These are phyloP conservation scores for Chymomyza caudatula DNA, from an alignment of 2,888 invertebrate species.

Conservation along the genomic window DNA sequence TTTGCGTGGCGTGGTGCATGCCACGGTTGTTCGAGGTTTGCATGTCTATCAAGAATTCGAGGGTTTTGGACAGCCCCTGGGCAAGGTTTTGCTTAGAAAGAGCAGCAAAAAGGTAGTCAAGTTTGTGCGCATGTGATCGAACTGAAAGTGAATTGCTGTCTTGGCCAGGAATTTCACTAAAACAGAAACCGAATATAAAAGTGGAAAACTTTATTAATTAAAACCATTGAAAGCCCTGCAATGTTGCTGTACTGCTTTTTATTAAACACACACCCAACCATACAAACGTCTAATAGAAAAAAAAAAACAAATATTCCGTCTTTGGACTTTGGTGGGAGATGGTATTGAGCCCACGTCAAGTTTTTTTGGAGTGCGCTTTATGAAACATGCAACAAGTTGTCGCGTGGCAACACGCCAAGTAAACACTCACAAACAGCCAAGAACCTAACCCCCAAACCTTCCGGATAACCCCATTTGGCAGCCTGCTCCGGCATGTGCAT, in stretches of 20 bases:
- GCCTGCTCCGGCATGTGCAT: conserved; percentile 37
- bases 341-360: neutral
- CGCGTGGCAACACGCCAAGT: conserved; percentile 54
- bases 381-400: conserved; percentile 67
- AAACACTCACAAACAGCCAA: conserved; percentile 35
- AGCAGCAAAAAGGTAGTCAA: conserved; percentile 75
- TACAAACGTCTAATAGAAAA: too few species aligned
- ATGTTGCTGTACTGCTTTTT: neutral
- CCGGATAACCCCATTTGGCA: too few species aligned
- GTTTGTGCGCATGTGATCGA: conserved; percentile 66
- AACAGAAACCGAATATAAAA: neutral
- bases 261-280: neutral
- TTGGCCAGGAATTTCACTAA: too few species aligned
- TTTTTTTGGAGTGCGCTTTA: conserved; percentile 12
- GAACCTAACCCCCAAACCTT: neutral
- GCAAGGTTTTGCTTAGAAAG: conserved; percentile 74
- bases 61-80: conserved; percentile 76
- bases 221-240: conserved; percentile 28
- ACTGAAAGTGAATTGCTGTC: neutral
- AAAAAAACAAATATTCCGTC: neutral
- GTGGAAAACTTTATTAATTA: conserved; percentile 38
- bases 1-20: conserved; percentile 82
- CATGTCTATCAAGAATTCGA: conserved; percentile 80
- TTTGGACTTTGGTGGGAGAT: neutral
- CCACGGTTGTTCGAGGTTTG: conserved; percentile 83